A percentile compares a stretch with the other conserved stretches of the same genome.
Evolutionary conservation across 2,797 vertebrate genomes (phyloP).

Genomic region (Harpagifer antarcticus): DNA sequence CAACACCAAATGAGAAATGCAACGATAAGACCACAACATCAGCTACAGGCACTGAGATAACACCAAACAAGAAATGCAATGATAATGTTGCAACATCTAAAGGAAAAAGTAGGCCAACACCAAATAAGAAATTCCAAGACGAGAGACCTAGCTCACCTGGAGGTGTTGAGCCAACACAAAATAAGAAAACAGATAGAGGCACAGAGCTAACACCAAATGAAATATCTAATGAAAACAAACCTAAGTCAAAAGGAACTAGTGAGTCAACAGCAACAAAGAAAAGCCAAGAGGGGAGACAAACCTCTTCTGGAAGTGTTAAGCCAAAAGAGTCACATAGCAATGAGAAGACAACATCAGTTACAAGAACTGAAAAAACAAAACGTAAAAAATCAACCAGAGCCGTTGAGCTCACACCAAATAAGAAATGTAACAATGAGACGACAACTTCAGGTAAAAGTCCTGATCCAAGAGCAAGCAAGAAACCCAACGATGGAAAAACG

Average conservation of each 20-base stretch:
- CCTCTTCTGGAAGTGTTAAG: not conserved
- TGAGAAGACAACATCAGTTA: not conserved
- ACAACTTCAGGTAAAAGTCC: too few species aligned
- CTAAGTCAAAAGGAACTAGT: not conserved
- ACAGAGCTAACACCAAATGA: not conserved
- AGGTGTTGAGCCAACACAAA: not conserved
- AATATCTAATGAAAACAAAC: not conserved
- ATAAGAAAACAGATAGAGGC: conserved; percentile 16
- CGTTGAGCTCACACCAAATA: too few species aligned
- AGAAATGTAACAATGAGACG: too few species aligned
- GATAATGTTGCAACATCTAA: not conserved
- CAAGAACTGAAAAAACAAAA: too few species aligned
- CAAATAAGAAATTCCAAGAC: not conserved
- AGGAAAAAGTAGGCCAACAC: not conserved
- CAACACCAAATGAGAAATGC: not conserved
- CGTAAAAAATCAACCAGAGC: too few species aligned
- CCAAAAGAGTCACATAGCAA: not conserved
- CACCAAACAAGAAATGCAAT: not conserved
- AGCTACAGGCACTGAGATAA: not conserved
- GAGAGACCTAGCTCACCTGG: not conserved
- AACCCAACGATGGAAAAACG: too few species aligned
- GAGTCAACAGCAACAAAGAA: conserved; percentile 24
- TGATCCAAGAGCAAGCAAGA: too few species aligned
- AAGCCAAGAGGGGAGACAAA: not conserved
- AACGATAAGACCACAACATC: not conserved